Base-by-base conservation (phyloP, 2,888 invertebrate genomes). In the Clistopyga incitator region DNA sequence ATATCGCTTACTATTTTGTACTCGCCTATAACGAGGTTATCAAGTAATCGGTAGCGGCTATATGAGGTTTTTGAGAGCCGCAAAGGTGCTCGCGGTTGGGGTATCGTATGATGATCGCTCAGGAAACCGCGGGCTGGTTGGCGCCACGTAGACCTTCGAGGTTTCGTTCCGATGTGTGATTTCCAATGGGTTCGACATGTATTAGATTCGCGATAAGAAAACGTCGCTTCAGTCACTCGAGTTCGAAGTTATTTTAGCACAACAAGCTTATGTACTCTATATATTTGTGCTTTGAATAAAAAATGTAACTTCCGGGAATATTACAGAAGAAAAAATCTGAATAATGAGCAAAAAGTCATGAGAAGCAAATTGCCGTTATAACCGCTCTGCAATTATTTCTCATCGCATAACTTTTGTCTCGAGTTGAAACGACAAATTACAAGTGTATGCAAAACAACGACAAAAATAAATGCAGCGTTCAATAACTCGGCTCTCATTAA, bases 91-190 rank as follows among this genome's bases (percentile, higher is more conserved):
- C 80, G 84, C 52, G 84, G 81, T 84, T 78, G 61, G 45, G 59
- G 29, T 84, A 84, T 84, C 84, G n/a, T 70, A 81, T 84, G 81
- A 84, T 84, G 74, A 61, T 81, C 74, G 67, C 80, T 84, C 81
- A 75, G 78, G 75, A 84, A 84, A 84, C 84, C 84, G 84, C 84
- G 84, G 81, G 78, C 81, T 78, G 56, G 42, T 81, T 78, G 84
- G 81, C 84, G 81, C 70, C 84, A 47, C 20, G 38, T 61, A 81
- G 78, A 81, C 81, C 84, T 64, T 45, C 83, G 81, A 78, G 81
- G 68, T 75, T 78, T 65, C 25, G 65, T 34, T 64, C n/a, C 20
- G 45, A 11, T 15, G 3, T 45, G 10, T 45, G 13, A 65, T 45
- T 20, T 18, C 18, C 45, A 13, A 45, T 20, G 15, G 4, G 18